Evolutionary conservation across 2,888 invertebrate species (phyloP).

Genomic region (Hirtodrosophila cameraria): DNA sequence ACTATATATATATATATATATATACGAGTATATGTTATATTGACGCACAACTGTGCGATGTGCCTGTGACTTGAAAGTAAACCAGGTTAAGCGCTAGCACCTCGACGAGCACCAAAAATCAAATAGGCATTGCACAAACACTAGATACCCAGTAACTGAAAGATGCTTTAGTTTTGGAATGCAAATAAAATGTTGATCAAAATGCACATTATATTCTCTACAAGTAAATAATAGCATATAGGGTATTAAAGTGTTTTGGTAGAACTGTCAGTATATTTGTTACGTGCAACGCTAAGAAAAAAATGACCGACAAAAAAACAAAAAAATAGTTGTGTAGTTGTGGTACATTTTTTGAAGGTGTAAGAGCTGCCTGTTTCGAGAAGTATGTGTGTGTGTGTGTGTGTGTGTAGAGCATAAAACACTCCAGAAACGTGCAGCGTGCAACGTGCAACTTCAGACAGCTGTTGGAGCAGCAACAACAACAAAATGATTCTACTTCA

Average conservation of each 20-base stretch:
- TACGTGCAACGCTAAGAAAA: slow-evolving; percentile 18
- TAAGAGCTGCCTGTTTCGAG: slow-evolving; percentile 23
- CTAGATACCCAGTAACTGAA: slow-evolving; percentile 13
- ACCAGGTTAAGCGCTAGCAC: slow-evolving; percentile 54
- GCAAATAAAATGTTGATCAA: too few species aligned
- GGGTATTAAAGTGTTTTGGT: slow-evolving; percentile 1
- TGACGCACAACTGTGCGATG: slow-evolving; percentile 18
- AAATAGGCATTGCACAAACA: not conserved
- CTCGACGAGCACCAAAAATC: slow-evolving; percentile 5
- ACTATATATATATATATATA: slow-evolving; percentile 4
- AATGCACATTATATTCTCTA: too few species aligned
- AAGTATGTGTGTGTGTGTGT: too few species aligned
- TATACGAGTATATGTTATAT: slow-evolving; percentile 10
- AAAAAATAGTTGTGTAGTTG: slow-evolving; percentile 16
- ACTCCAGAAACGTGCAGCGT: slow-evolving; percentile 23
- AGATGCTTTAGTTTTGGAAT: not conserved
- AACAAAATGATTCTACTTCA: slow-evolving; percentile 11
- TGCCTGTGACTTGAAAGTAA: slow-evolving; percentile 33
- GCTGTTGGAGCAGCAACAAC: slow-evolving; percentile 8
- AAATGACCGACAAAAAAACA: slow-evolving; percentile 11
- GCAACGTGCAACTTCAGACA: slow-evolving; percentile 24
- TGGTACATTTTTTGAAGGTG: slow-evolving; percentile 33
- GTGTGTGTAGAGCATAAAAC: slow-evolving; percentile 43
- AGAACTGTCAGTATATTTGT: slow-evolving; percentile 18
- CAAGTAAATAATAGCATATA: not conserved